A percentile compares a stretch with the other conserved stretches of the same genome.
phyloP scores from a whole-genome alignment of 92 coral and sea anemone species.

The Pocillopora grandis region DNA sequence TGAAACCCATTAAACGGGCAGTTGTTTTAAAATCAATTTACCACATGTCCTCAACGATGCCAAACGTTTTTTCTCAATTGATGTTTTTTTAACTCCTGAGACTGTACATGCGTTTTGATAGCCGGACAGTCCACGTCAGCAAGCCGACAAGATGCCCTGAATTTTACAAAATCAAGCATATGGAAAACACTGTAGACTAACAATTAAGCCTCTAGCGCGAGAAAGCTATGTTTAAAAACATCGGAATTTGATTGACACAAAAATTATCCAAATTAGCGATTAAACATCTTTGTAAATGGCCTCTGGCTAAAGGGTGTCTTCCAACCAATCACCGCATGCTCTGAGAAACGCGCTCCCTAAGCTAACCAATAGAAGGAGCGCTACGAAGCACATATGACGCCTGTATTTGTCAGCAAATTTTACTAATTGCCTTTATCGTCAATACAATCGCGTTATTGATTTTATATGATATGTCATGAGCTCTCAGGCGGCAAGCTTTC shows the following conservation, averaged over 20 bases:
- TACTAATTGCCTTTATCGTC: constrained; percentile 99
- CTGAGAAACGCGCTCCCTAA: constrained; percentile 19
- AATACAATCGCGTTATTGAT: constrained; percentile 99
- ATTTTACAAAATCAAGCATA: constrained; percentile 27
- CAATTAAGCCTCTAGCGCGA: constrained; percentile 39
- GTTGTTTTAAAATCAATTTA: constrained; percentile 22
- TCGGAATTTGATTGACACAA: constrained; percentile 79
- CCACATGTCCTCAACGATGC: constrained; percentile 21
- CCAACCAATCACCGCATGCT: constrained; percentile 59
- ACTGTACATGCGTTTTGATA: background rate
- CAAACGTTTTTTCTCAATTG: background rate
- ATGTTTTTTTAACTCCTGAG: constrained; percentile 4
- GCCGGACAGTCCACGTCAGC: background rate
- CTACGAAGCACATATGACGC: constrained; percentile 58
- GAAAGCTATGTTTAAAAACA: constrained; percentile 49
- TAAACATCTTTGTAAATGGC: constrained; percentile 77
- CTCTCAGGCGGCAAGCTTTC: constrained; percentile 74
- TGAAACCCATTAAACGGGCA: constrained; percentile 32
- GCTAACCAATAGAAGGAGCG: constrained; percentile 61
- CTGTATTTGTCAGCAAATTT: constrained; percentile 94
- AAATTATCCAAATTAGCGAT: constrained; percentile 87
- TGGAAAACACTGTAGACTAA: constrained; percentile 21
- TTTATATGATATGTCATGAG: constrained; percentile 96
- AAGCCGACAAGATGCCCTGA: background rate
- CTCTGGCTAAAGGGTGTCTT: constrained; percentile 52